These are phyloP conservation scores for Brachypteracias leptosomus DNA, from an alignment of 2,113 vertebrate genomes.

Conservation along the genomic window DNA sequence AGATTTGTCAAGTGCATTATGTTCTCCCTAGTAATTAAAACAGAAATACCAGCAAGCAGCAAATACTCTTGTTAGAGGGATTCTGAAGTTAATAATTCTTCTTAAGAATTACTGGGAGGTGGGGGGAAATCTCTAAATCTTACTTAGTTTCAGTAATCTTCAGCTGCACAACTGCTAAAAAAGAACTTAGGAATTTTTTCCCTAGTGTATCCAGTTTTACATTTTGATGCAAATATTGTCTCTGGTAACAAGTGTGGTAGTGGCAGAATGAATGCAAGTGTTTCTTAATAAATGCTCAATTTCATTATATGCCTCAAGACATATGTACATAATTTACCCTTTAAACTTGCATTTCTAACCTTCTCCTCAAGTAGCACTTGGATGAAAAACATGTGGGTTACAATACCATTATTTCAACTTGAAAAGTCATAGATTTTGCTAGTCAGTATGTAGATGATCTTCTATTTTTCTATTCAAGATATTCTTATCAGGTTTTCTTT, in stretches of 20 bases:
- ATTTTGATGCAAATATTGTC: not conserved
- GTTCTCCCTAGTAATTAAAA: conserved; percentile 70
- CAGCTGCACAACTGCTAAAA: not conserved
- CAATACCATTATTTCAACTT: not conserved
- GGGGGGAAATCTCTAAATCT: not conserved
- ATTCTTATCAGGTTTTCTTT: not conserved
- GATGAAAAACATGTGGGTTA: not conserved
- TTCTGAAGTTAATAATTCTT: conserved; percentile 55
- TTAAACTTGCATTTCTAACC: not conserved
- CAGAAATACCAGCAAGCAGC: conserved; percentile 68
- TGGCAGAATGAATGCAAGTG: not conserved
- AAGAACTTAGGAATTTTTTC: not conserved
- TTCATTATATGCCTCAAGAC: not conserved
- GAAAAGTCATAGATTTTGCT: not conserved
- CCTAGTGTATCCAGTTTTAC: not conserved
- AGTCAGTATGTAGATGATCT: not conserved
- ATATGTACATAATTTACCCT: not conserved
- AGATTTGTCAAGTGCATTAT: conserved; percentile 74
- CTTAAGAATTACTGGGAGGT: not conserved
- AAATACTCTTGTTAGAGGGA: conserved; percentile 46
- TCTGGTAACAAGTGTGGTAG: not conserved
- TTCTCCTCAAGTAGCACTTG: not conserved
- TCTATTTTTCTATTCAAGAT: not conserved
- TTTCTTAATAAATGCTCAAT: not conserved
- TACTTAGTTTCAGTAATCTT: conserved; percentile 25